A percentile compares a stretch with the other conserved stretches of the same genome.
Evolutionary conservation across 2,797 vertebrate genomes (phyloP).

Genomic region (Lepidocolaptes lacrymiger): DNA sequence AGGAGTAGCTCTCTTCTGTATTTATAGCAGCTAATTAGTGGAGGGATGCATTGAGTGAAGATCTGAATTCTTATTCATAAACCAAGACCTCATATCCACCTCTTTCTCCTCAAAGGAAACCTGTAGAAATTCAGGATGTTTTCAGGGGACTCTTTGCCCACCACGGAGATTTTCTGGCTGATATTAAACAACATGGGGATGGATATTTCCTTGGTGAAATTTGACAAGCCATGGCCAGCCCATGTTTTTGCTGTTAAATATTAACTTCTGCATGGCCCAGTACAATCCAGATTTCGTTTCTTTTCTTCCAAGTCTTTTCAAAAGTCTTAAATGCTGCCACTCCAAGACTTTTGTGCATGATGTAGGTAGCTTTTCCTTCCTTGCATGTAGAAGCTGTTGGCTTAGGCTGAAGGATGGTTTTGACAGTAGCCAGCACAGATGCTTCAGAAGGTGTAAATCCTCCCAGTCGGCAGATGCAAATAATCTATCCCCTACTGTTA

Average conservation of each 20-base stretch:
- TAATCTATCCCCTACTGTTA: slow-evolving; percentile 59
- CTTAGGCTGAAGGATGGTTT: neutral
- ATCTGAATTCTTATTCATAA: neutral
- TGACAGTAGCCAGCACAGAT: slow-evolving; percentile 38
- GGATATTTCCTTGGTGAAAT: neutral
- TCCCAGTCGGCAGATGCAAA: slow-evolving; percentile 13
- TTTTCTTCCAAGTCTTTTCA: neutral
- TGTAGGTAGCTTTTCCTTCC: neutral
- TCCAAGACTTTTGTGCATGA: neutral
- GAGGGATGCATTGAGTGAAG: neutral
- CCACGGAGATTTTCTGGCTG: neutral
- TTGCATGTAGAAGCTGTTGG: neutral
- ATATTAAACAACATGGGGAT: neutral
- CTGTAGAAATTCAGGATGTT: neutral
- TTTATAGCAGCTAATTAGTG: neutral
- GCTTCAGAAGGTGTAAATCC: slow-evolving; percentile 60
- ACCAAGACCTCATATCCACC: fast-evolving
- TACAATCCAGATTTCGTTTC: neutral
- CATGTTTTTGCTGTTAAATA: neutral
- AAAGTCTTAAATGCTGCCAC: neutral
- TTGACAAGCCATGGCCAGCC: neutral
- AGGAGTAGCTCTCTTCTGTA: neutral
- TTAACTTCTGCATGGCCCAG: neutral
- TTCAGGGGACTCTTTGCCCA: neutral
- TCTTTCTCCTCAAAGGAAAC: neutral